phyloP scores from a whole-genome alignment of 1,140 invertebrate genomes.

The Nomia melanderi region DNA sequence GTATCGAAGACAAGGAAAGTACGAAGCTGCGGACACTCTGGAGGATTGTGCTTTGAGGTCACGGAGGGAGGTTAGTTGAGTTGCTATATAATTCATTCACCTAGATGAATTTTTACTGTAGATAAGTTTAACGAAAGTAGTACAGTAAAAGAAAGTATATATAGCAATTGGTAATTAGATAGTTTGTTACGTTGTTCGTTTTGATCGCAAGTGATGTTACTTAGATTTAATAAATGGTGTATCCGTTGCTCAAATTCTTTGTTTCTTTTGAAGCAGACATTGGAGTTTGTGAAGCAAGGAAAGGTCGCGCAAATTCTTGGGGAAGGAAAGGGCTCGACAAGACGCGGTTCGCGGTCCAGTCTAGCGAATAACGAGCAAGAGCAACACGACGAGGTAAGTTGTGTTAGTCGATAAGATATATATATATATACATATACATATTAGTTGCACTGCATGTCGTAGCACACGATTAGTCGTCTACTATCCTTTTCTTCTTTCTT shows the following conservation, averaged over 20 bases:
- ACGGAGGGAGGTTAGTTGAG: conserved; percentile 90
- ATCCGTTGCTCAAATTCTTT: conserved; percentile 32
- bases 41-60: conserved; percentile 98
- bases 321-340: conserved; percentile 76
- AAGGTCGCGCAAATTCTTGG: conserved; percentile 88
- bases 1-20: conserved; percentile 98
- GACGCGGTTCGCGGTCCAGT: conserved; percentile 78
- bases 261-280: conserved; percentile 83
- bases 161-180: too few relatives aligned
- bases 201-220: too few relatives aligned
- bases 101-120: background rate
- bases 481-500: conserved; percentile 80
- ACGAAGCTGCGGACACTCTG: conserved; percentile 98
- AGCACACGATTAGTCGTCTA: conserved; percentile 79
- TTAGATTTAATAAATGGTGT: background rate
- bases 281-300: conserved; percentile 95
- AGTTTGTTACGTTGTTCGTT: background rate
- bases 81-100: background rate
- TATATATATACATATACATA: conserved; percentile 1
- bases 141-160: background rate
- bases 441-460: conserved; percentile 76
- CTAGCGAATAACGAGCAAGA: conserved; percentile 77
- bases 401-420: conserved; percentile 39
- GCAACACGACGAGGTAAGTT: conserved; percentile 79
- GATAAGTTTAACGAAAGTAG: background rate